These are phyloP conservation scores for Lindbergichthys nudifrons DNA, from an alignment of 2,797 vertebrate genomes.

Conservation along the genomic window DNA sequence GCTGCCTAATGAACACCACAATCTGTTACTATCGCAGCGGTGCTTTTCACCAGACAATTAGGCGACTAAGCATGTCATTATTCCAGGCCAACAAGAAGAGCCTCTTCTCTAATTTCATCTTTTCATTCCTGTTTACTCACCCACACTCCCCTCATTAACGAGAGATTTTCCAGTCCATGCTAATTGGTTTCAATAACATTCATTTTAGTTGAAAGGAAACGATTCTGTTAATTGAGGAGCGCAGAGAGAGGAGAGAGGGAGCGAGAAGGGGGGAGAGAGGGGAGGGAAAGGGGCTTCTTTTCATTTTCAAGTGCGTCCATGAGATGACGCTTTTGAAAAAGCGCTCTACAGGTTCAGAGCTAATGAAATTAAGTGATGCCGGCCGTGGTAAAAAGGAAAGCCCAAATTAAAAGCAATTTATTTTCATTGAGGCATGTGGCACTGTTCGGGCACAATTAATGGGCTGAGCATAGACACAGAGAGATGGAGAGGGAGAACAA, in stretches of 20 bases:
- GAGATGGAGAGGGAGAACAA: slow-evolving; percentile 55
- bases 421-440: slow-evolving; percentile 98
- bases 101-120: slow-evolving; percentile 99
- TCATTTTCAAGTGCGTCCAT: slow-evolving; percentile 96
- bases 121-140: slow-evolving; percentile 99
- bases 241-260: slow-evolving; percentile 78
- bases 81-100: slow-evolving; percentile 99
- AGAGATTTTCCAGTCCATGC: slow-evolving; percentile 99
- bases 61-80: slow-evolving; percentile 99
- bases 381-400: slow-evolving; percentile 89
- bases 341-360: slow-evolving; percentile 95
- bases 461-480: slow-evolving; percentile 76
- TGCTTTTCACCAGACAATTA: slow-evolving; percentile 99
- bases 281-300: slow-evolving; percentile 84
- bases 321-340: slow-evolving; percentile 94
- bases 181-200: slow-evolving; percentile 99
- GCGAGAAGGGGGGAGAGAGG: slow-evolving; percentile 28
- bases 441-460: slow-evolving; percentile 94
- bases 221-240: slow-evolving; percentile 99
- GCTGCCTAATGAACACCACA: slow-evolving; percentile 99
- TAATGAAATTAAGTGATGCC: slow-evolving; percentile 99
- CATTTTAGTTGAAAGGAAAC: slow-evolving; percentile 99
- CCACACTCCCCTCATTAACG: slow-evolving; percentile 99
- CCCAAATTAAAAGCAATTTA: slow-evolving; percentile 98
- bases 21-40: slow-evolving; percentile 96